Percentiles rank a stretch among this genome's conserved stretches.
phyloP scores from a whole-genome alignment of 2,888 invertebrate species.

The Pristionchus entomophagus region DNA sequence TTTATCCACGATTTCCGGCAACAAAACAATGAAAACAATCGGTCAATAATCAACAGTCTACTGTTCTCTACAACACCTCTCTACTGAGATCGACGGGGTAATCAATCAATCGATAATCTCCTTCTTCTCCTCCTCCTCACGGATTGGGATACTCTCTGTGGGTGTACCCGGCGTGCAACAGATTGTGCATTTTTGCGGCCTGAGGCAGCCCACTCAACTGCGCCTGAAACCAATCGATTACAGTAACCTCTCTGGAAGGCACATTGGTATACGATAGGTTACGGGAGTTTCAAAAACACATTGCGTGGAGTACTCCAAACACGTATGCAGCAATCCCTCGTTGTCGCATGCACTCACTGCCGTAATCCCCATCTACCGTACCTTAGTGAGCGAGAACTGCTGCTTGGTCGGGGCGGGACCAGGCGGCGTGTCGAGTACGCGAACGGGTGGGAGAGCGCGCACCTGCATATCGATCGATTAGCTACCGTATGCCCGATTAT shows the following conservation, averaged over 20 bases:
- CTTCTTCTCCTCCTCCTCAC: neutral
- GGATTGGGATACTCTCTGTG: conserved; percentile 62
- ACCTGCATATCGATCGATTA: conserved; percentile 41
- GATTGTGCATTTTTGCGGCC: conserved; percentile 66
- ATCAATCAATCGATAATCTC: conserved; percentile 10
- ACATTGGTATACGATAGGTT: no score
- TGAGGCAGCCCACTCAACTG: conserved; percentile 67
- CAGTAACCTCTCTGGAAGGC: neutral
- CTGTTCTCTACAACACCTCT: neutral
- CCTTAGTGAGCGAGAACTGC: conserved; percentile 67
- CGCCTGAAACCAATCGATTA: conserved; percentile 22
- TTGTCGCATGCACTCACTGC: neutral
- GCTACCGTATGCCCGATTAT: neutral
- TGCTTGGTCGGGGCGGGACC: conserved; percentile 62
- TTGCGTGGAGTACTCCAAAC: no score
- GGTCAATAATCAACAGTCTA: conserved; percentile 8
- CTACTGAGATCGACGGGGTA: conserved; percentile 12
- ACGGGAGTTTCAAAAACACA: no score
- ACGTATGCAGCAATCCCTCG: no score
- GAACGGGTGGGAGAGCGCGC: conserved; percentile 73
- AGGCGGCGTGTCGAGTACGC: conserved; percentile 66
- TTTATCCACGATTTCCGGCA: neutral
- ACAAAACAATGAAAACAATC: neutral
- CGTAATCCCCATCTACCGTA: neutral
- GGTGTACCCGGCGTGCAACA: conserved; percentile 65